phyloP scores from a whole-genome alignment of 2,797 vertebrate genomes.

The Choloepus didactylus region DNA sequence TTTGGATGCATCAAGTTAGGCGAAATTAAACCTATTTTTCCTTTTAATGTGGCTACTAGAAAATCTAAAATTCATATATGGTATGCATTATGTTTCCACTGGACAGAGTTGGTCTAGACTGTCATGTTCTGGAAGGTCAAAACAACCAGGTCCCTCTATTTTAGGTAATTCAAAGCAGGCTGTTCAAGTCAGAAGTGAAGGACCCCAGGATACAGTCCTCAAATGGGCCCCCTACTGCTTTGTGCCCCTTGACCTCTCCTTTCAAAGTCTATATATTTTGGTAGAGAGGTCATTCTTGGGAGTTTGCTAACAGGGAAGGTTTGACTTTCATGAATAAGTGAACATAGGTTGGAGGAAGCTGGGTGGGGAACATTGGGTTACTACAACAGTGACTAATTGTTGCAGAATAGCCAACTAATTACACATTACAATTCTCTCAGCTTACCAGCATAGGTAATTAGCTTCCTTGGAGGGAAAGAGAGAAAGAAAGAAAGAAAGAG shows the following conservation, averaged over 20 bases:
- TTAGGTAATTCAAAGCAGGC: not conserved
- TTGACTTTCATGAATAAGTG: slow-evolving; percentile 45
- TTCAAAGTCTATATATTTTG: slow-evolving; percentile 44
- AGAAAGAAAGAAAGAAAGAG: not conserved
- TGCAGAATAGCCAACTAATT: slow-evolving; percentile 72
- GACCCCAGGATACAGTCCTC: not conserved
- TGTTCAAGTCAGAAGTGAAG: not conserved
- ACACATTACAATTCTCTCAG: slow-evolving; percentile 53
- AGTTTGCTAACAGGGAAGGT: not conserved
- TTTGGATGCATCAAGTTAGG: not conserved
- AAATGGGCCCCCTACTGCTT: not conserved
- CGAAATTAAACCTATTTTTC: not conserved
- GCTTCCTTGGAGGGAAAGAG: slow-evolving; percentile 26
- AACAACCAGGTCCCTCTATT: not conserved
- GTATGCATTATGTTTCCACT: slow-evolving; percentile 5
- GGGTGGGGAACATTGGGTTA: not conserved
- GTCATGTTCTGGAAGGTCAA: not conserved
- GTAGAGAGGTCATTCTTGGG: not conserved
- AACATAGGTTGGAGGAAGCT: not conserved
- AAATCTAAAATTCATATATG: slow-evolving; percentile 10
- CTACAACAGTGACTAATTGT: slow-evolving; percentile 39
- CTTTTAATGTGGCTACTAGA: slow-evolving; percentile 22
- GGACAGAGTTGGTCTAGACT: not conserved
- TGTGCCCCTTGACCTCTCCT: not conserved
- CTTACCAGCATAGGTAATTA: slow-evolving; percentile 59